phyloP scores from a whole-genome alignment of 2,888 invertebrate genomes.

The Hemithea aestivaria region DNA sequence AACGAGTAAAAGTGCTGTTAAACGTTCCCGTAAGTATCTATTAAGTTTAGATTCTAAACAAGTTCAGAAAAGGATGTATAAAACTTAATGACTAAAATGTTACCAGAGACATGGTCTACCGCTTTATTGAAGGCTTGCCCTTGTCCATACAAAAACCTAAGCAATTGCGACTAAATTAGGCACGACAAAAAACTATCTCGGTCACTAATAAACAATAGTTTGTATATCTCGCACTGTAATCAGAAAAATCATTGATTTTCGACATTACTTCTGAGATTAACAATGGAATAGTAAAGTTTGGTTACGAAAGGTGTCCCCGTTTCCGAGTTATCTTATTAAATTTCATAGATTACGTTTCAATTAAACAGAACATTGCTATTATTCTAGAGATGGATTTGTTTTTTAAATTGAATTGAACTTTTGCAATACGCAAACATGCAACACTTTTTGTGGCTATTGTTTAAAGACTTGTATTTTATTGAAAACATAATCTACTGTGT shows the following conservation, averaged over 20 bases:
- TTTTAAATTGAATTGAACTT: no score
- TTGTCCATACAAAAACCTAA: constrained; percentile 46
- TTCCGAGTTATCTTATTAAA: constrained; percentile 21
- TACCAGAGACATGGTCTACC: constrained; percentile 11
- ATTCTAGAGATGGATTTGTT: constrained; percentile 6
- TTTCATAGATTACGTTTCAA: constrained; percentile 24
- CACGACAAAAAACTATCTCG: constrained; percentile 32
- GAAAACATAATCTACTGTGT: no score
- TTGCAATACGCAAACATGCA: no score
- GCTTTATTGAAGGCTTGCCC: constrained; percentile 43
- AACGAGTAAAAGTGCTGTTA: constrained; percentile 69
- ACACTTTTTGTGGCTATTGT: no score
- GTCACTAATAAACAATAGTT: constrained; percentile 46
- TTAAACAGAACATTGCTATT: constrained; percentile 15
- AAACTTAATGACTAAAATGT: no score
- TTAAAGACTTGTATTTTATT: no score
- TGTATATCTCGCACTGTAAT: constrained; percentile 40
- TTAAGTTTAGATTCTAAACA: neutral
- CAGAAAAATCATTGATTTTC: constrained; percentile 35
- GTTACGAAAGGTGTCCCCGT: constrained; percentile 31
- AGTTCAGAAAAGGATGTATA: no score
- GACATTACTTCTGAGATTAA: constrained; percentile 28
- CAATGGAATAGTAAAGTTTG: constrained; percentile 27
- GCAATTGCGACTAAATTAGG: constrained; percentile 39
- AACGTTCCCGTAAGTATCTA: constrained; percentile 67